Evolutionary conservation across 2,888 invertebrate genomes (phyloP).

Genomic region (Steromphala cineraria): DNA sequence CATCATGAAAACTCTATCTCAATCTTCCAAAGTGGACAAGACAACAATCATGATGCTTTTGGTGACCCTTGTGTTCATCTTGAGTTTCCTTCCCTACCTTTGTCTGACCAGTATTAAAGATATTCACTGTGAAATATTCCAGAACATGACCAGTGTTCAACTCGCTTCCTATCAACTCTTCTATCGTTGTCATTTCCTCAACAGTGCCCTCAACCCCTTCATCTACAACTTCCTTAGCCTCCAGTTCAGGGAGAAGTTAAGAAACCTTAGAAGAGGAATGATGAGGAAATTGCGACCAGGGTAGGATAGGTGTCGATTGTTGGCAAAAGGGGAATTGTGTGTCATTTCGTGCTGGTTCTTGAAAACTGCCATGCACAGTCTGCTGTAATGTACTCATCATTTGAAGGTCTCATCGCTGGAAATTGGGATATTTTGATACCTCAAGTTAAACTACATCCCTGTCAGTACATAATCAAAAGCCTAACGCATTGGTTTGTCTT

Average conservation of each 20-base stretch:
- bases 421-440: no score
- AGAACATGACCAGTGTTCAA: neutral
- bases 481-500: no score
- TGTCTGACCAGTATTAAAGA: neutral
- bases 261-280: constrained; percentile 19
- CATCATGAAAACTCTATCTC: no score
- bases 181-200: constrained; percentile 15
- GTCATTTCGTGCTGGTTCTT: no score
- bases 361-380: no score
- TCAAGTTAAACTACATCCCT: no score
- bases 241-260: constrained; percentile 44
- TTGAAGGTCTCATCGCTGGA: no score
- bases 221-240: constrained; percentile 25
- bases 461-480: no score
- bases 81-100: neutral
- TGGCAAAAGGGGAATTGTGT: no score
- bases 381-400: no score
- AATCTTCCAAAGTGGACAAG: neutral
- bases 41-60: neutral
- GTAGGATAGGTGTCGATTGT: no score
- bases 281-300: no score
- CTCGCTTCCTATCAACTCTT: constrained; percentile 21
- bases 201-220: constrained; percentile 34
- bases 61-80: neutral
- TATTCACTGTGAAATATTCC: neutral